Evolutionary conservation across 2,113 vertebrate species (phyloP).

Genomic region (Tringa solitaria): DNA sequence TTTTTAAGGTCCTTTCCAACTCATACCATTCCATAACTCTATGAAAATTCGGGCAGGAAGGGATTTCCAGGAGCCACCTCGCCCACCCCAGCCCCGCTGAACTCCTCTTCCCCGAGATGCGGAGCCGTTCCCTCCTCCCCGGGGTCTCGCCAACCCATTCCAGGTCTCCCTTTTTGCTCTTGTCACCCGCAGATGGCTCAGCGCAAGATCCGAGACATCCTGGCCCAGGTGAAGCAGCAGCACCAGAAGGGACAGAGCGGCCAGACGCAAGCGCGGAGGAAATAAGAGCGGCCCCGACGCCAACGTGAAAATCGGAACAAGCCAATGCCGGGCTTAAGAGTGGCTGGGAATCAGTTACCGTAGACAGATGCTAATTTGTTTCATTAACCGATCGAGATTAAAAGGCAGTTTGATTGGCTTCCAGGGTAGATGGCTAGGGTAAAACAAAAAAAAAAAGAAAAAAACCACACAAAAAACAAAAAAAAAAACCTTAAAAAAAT

Average conservation of each 20-base stretch:
- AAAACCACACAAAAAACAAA: no score
- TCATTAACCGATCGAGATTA: not conserved
- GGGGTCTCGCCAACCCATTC: not conserved
- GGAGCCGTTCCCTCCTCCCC: fast-evolving
- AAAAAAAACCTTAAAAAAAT: no score
- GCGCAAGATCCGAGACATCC: conserved; percentile 94
- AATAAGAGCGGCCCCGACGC: conserved; percentile 50
- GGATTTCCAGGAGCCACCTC: not conserved
- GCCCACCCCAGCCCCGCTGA: not conserved
- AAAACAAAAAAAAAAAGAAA: no score
- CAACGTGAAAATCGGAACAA: not conserved
- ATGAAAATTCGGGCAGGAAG: not conserved
- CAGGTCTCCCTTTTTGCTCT: not conserved
- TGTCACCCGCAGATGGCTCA: conserved; percentile 83
- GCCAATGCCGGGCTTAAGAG: conserved; percentile 79
- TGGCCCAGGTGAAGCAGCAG: conserved; percentile 92
- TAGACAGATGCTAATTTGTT: not conserved
- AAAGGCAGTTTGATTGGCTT: conserved; percentile 50
- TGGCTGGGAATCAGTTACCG: conserved; percentile 70
- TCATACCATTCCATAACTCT: not conserved
- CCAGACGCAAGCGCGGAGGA: conserved; percentile 73
- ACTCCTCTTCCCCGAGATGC: fast-evolving
- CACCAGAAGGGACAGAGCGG: conserved; percentile 87
- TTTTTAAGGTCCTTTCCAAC: not conserved
- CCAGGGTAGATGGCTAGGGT: not conserved